Base-by-base conservation (phyloP, 2,888 invertebrate species). In the Acrobasis suavella region DNA sequence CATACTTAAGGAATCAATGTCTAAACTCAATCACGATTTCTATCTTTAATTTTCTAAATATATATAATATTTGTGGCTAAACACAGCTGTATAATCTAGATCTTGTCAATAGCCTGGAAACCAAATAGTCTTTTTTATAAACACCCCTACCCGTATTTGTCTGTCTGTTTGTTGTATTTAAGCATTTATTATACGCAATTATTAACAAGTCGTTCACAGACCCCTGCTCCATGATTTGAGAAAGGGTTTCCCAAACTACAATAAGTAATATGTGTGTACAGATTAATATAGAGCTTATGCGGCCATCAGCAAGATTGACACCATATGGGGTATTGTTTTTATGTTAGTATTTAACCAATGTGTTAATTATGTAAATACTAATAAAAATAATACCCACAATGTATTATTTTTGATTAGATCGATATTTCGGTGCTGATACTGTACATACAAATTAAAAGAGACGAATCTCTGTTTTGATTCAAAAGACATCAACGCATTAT, bases 141-240 rank as follows among this genome's bases (percentile, higher is more conserved):
- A 54, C 42, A 76, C 89, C 89, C 90, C 81, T 76, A 72, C 88
- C 88, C 89, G 83, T 89, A 89, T 90, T 86, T 81, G 82, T 85
- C 77, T 81, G 81, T 82, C 78, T 90, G 89, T 91, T 89, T 90
- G 89, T 87, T 87, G 87, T 89, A 81, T 89, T 89, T 84, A 87
- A 84, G 83, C 88, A 87, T 89, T 87, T 87, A 86, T 88, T 89
- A 89, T 83, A 87, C 86, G 89, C 89, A 91, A 90, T 91, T 87
- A 87, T 90, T 84, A 87, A 84, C 86, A 83, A 89, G 87, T 89
- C 89, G 81, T 80, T 79, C 78, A 77, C 89, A 90, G 88, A 79
- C 78, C 71, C 74, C 71, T 73, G 72, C 73, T 70, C 77, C 77
- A 80, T 80, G 77, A 77, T 71, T 69, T 5, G 67, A 60, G 63